Base-by-base conservation (phyloP, 2,888 invertebrate species). In the Melanophora roralis region DNA sequence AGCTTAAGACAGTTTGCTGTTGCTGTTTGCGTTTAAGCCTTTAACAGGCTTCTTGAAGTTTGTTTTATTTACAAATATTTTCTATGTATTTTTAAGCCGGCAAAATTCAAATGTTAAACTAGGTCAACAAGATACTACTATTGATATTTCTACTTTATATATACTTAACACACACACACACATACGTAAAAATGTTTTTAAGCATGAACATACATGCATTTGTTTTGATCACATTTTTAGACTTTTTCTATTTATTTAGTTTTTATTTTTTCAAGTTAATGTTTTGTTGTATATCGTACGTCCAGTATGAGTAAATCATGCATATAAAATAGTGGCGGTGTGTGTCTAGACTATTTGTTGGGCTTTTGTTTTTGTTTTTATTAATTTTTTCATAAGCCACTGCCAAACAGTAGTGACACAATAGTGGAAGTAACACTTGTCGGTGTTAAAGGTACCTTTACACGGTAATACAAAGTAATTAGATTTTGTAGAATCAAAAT, bases 51-150 rank as follows among this genome's bases (percentile, higher is more conserved):
- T 23, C 49, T n/a, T 64, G 45, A 59, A 72, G 43, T 59, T 51
- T 45, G 36, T 38, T 16, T 23, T 53, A 36, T 38, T 43, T 38
- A 60, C 34, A 27, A n/a, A 11, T 73, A 55, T 72, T n/a, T 47
- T 59, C 36, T 38, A 11, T 67, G 40, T 85, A 65, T 59, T 27
- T 67, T 23, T 77, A 82, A 86, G 88, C 88, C 89, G 88, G 88
- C 88, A 85, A 87, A 87, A 84, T 83, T 40, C 8, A 83, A 86
- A 86, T 85, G 85, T 86, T 87, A 88, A 89, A 88, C 85, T 88
- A 83, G 88, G 88, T 89, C 89, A 89, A 86, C 86, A 84, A 87
- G 88, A 86, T 86, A 84, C 84, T 85, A 84, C 16, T 40, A 16
- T 21, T 84, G 83, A 7, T 40, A n/a, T 14, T 51, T 43, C 11